Evolutionary conservation across 2,797 vertebrate genomes (phyloP).

Genomic region (Urophycis tenuis): DNA sequence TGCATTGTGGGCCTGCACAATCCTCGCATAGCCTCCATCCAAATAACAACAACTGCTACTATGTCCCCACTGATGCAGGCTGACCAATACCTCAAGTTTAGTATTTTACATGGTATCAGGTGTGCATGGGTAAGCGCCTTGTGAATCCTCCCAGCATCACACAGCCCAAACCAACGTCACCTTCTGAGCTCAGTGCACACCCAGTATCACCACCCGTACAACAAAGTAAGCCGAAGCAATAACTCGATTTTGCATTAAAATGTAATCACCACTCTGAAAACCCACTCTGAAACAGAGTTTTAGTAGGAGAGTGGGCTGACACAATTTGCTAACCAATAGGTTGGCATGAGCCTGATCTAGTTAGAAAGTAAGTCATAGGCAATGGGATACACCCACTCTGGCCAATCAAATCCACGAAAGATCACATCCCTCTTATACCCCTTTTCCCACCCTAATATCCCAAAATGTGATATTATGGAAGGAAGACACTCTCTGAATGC

Average conservation of each 20-base stretch:
- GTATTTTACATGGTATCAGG: neutral
- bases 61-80: neutral
- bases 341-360: neutral
- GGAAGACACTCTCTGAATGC: neutral
- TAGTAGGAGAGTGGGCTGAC: neutral
- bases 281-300: neutral
- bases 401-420: neutral
- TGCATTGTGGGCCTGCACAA: neutral
- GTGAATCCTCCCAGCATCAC: neutral
- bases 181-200: neutral
- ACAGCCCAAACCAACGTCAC: neutral
- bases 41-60: neutral
- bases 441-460: neutral
- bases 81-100: neutral
- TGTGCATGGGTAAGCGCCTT: neutral
- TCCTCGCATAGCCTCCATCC: neutral
- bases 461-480: neutral
- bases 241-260: neutral
- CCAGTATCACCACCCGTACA: neutral
- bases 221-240: neutral
- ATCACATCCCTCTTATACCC: neutral
- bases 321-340: conserved; percentile 1
- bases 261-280: neutral
- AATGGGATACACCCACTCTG: neutral
- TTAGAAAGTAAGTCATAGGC: neutral